Evolutionary conservation across 2,797 vertebrate genomes (phyloP), one percentile per base, ranked within the genome.

Genomic region (Aotus griseimembra): DNA sequence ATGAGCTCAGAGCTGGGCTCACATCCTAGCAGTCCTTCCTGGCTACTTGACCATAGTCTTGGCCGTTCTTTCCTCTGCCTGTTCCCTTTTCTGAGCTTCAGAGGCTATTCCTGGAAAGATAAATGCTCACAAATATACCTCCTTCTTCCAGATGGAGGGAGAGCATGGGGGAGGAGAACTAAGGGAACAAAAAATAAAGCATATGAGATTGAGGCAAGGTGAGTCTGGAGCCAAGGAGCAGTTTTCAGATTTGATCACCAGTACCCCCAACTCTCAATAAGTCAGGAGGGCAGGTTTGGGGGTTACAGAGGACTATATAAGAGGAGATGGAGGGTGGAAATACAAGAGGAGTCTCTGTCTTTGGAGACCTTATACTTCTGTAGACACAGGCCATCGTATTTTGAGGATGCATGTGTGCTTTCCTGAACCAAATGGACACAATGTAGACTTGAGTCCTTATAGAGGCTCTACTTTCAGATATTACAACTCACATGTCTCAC

Each of bases 51-150:
- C 64, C 58, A 33, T 1, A 7, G 88, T 11, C 7, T 80, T 46
- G 73, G 67, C 57, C 73, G 17, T 50, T 73, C 64, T 88, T 77
- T 81, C 72, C n/a, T 58, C 77, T 64, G 52, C 52, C 30, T 1
- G 20, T 39, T 33, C n/a, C 22, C 20, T 83, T 55, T 46, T 61
- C 41, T 36, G 73, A 80, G 19, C 48, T 83, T 95, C 24, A 39
- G 55, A 90, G 7, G 14, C 24, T 88, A 48, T 86, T 95, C 36
- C 93, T 97, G 52, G 88, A 93, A 92, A 83, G 81, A 85, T 4
- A 85, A 94, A 33, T 55, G 7, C 39, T 91, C 36, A 22, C 50
- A 80, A 85, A 77, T 80, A 44, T 4, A 57, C 52, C 26, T 64
- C 64, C 57, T 89, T 72, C 41, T 94, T 85, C 67, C 64, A 88